Evolutionary conservation across 2,113 vertebrate genomes (phyloP), one percentile per base, ranked within the genome.

Genomic region (Phalacrocorax brasilianus): DNA sequence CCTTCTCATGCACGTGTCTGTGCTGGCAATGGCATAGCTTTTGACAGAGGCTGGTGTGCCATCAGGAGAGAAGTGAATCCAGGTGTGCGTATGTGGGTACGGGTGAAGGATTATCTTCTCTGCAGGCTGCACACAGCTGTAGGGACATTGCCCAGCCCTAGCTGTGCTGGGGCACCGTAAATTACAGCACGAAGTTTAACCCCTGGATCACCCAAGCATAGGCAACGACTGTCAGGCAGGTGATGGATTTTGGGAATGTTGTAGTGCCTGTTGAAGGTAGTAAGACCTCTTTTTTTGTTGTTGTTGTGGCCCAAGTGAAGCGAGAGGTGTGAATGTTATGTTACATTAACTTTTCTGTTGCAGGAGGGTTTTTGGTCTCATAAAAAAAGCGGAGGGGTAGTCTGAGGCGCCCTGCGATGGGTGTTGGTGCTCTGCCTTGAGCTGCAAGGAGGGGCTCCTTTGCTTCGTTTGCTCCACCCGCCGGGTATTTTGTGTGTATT

Each of bases 1-100:
- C 23, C 18, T 62, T 14, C 32, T 58, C 8, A 1, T 8, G 35
- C 21, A 16, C 15, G 1, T 2, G 0, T 14, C 4, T 3, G 13
- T 40, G 59, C 35, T 44, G 40, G 9, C 17, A 66, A 13, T 40
- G 2, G 9, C 2, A 3, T 17, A 42, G 35, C 12, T 71, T 42
- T 66, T 18, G 62, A 1, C 24, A 24, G 72, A 59, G 42, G 9
- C 16, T 73, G 2, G 3, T 5, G 5, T n/a, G 8, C 45, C 6
- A 2, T 7, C 11, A 1, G 14, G 17, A 66, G 35, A 56, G 35
- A 35, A 53, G 12, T 3, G 14, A 77, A 32, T 24, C 35, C 8
- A 14, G 61, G 50, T 20, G 33, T 35, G 32, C 3, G 4, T 6
- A 5, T 6, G 17, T 6, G 45, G 40, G n/a, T 38, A 32, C 9